Evolutionary conservation across 2,113 vertebrate genomes (phyloP), one percentile per base, ranked within the genome.

Genomic region (Neolamprologus modestus): DNA sequence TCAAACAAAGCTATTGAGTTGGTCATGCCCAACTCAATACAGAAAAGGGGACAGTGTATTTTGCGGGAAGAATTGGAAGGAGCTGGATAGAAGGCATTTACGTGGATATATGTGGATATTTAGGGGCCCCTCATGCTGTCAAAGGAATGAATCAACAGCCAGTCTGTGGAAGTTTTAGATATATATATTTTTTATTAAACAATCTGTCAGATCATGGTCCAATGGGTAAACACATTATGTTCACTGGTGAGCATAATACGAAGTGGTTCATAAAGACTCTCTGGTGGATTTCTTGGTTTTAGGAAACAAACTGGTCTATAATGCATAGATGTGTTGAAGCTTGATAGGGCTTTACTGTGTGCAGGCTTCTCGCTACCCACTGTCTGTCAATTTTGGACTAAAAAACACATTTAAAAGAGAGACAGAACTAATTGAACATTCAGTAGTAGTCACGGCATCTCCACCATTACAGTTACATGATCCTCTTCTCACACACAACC

Each of bases 351-450:
- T 78, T 50, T 50, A 31, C 45, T 31, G 71, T 50, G 73, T 78
- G 45, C 10, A 13, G 10, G 26, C 45, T 52, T 52, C 14, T 71
- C 21, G n/a, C 59, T 47, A 54, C n/a, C 47, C 8, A n/a, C 59
- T 7, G 16, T 45, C 26, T 76, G 3, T 68, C 28, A 85, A 40
- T 66, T 78, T 28, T 71, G 9, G 54, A 45, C 31, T 50, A 37
- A 83, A 88, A 61, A 37, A 55, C 50, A 66, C 37, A 59, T 61
- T 7, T 86, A 89, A 90, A 91, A 54, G 45, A 84, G 82, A 83
- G 35, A 81, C 52, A 52, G 33, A 84, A 52, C 61, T 73, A 73
- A 84, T 84, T 85, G 53, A 81, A 68, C 83, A 91, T 91, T 93
- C 79, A 86, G 50, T 3, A 42, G 57, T 71, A 80, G 63, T 50